These are phyloP conservation scores for Laspeyria flexula DNA, from an alignment of 2,888 invertebrate species.

Conservation along the genomic window DNA sequence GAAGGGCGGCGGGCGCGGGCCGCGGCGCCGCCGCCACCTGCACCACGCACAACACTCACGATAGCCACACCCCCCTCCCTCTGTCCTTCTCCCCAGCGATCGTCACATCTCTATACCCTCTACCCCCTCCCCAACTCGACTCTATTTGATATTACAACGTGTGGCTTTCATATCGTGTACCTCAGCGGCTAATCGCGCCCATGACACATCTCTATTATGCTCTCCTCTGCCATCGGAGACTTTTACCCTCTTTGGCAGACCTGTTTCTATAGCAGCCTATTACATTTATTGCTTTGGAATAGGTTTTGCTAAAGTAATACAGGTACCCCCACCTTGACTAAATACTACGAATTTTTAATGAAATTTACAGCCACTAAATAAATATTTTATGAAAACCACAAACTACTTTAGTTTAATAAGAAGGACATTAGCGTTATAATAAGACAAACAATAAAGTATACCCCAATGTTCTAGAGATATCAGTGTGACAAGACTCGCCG, in stretches of 20 bases:
- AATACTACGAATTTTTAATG: neutral
- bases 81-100: constrained; percentile 10
- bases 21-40: constrained; percentile 81
- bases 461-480: constrained; percentile 34
- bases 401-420: neutral
- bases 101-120: neutral
- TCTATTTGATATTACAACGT: neutral
- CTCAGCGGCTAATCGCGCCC: neutral
- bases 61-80: constrained; percentile 37
- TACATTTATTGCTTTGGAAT: too few relatives aligned
- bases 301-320: neutral
- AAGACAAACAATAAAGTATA: neutral
- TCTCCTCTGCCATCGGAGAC: neutral
- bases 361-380: neutral
- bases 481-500: constrained; percentile 60
- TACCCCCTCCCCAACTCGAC: neutral
- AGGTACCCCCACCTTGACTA: too few relatives aligned
- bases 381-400: neutral
- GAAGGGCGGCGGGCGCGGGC: constrained; percentile 86
- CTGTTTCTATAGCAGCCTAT: neutral
- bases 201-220: neutral
- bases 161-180: neutral
- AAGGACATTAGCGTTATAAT: neutral
- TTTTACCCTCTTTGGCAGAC: neutral
- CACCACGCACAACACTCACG: constrained; percentile 58